These are phyloP conservation scores for Hofmannophila pseudospretella DNA, from an alignment of 2,888 invertebrate genomes.

Conservation along the genomic window DNA sequence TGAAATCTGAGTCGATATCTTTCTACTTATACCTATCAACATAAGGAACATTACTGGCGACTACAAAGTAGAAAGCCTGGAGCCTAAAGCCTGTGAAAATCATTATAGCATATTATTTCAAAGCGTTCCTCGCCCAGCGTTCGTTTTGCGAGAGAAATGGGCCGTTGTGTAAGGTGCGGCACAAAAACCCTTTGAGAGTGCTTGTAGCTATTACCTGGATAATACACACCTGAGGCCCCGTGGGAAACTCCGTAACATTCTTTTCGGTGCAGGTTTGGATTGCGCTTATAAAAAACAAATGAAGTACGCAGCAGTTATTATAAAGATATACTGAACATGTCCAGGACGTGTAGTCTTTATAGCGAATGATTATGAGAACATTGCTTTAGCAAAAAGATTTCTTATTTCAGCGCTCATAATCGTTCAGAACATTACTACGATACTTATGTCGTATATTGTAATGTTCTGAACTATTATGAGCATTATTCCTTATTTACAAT, in stretches of 20 bases:
- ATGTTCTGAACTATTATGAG: too few relatives aligned
- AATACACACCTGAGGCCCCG: constrained; percentile 41
- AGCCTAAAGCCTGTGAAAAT: constrained; percentile 9
- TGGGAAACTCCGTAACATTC: constrained; percentile 41
- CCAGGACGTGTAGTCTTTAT: constrained; percentile 31
- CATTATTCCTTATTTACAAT: too few relatives aligned
- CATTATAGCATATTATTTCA: constrained; percentile 13
- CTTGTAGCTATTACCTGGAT: constrained; percentile 54
- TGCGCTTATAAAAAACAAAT: constrained; percentile 24
- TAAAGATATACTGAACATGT: constrained; percentile 29
- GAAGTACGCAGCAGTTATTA: constrained; percentile 26
- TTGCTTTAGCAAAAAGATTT: constrained; percentile 11
- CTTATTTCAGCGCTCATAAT: too few relatives aligned
- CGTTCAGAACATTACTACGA: too few relatives aligned
- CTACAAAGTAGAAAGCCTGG: constrained; percentile 3
- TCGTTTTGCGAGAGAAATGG: constrained; percentile 11
- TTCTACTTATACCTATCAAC: too few relatives aligned
- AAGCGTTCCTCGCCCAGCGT: constrained; percentile 4
- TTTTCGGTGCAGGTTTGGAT: constrained; percentile 22
- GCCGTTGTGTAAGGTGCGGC: constrained; percentile 17
- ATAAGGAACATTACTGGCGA: not conserved
- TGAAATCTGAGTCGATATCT: too few relatives aligned
- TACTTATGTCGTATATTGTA: too few relatives aligned
- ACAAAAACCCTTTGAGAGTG: constrained; percentile 38
- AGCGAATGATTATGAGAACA: constrained; percentile 34